These are phyloP conservation scores for Sericinus montela DNA, from an alignment of 2,888 invertebrate species.

Conservation along the genomic window DNA sequence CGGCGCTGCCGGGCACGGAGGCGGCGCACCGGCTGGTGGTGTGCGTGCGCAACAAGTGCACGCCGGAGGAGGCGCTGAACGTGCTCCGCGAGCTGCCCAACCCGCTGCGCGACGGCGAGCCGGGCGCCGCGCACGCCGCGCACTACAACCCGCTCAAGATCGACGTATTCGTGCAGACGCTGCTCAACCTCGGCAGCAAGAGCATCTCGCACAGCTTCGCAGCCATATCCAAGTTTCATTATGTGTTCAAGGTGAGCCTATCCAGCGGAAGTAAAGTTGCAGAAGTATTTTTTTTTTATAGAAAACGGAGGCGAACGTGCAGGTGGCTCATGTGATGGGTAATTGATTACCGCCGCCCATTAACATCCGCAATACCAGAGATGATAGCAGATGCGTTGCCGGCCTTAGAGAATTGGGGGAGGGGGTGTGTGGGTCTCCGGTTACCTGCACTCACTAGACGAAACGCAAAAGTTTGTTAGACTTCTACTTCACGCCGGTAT, in stretches of 20 bases:
- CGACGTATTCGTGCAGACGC: constrained; percentile 97
- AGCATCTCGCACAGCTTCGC: constrained; percentile 99
- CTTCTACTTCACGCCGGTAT: no score
- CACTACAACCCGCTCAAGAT: constrained; percentile 95
- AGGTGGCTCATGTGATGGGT: no score
- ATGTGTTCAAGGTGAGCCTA: constrained; percentile 90
- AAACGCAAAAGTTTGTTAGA: no score
- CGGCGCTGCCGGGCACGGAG: constrained; percentile 87
- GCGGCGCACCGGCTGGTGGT: constrained; percentile 92
- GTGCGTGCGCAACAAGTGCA: constrained; percentile 93
- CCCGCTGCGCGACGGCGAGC: constrained; percentile 85
- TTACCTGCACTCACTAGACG: no score
- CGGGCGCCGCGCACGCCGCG: constrained; percentile 81
- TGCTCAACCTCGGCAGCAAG: constrained; percentile 96
- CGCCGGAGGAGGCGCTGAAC: constrained; percentile 92
- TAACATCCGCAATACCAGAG: no score
- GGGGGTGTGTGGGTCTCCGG: no score
- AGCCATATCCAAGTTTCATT: constrained; percentile 97
- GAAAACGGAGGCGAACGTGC: no score
- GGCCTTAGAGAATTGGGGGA: no score
- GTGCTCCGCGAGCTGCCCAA: constrained; percentile 93
- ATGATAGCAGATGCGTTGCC: no score
- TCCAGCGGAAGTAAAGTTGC: no score
- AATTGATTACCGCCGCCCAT: no score
- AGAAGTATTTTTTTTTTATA: no score